A percentile compares a stretch with the other conserved stretches of the same genome.
Conservation (phyloP, 2,888 invertebrate species). For the Nemotelus nigrinus region DNA sequence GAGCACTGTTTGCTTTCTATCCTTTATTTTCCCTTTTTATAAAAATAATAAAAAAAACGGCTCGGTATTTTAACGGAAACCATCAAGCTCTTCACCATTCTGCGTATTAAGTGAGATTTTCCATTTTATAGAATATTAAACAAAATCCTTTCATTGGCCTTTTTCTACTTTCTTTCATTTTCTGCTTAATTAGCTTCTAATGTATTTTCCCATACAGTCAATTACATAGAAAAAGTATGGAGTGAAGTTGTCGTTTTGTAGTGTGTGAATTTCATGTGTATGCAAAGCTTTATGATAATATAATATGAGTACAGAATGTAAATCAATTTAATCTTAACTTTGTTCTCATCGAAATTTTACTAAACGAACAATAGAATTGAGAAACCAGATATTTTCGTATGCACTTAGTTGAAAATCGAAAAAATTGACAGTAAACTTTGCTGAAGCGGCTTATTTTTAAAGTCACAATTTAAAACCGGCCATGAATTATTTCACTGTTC, state of each 20-base stretch:
- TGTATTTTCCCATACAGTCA: slow-evolving; percentile 49
- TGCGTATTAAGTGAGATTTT: slow-evolving; percentile 41
- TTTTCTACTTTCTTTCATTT: slow-evolving; percentile 48
- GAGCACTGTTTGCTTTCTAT: background rate
- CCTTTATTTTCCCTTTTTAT: background rate
- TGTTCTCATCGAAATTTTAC: no score
- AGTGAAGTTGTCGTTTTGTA: slow-evolving; percentile 15
- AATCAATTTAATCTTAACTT: no score
- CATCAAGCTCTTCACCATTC: slow-evolving; percentile 38
- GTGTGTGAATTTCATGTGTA: no score
- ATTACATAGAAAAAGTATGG: slow-evolving; percentile 45
- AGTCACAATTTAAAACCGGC: no score
- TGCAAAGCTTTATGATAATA: no score
- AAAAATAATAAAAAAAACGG: background rate
- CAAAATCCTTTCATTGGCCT: slow-evolving; percentile 42
- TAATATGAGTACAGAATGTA: no score
- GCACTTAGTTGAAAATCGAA: no score
- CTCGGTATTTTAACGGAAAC: slow-evolving; percentile 24
- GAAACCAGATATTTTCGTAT: no score
- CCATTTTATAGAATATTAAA: slow-evolving; percentile 44
- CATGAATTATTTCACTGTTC: background rate
- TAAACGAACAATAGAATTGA: no score
- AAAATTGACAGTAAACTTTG: no score
- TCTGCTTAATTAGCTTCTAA: slow-evolving; percentile 51
- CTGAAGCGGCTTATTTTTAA: no score